phyloP scores from a whole-genome alignment of 2,888 invertebrate species.

The Rotaria magnacalcarata region DNA sequence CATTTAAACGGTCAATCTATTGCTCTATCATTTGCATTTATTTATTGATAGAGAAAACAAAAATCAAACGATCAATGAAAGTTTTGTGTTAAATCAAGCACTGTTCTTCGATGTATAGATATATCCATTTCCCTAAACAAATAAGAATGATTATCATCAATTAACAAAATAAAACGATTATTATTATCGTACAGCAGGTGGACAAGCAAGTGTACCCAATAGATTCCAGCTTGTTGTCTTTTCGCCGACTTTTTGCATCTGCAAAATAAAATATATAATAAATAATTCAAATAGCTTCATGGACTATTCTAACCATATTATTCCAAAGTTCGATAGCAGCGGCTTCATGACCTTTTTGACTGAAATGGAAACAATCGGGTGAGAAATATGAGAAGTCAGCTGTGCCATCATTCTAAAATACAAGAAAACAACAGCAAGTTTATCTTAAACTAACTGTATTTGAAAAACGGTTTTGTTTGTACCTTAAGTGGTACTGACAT shows the following conservation, averaged over 20 bases:
- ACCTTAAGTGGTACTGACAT: constrained; percentile 50
- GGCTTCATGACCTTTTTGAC: constrained; percentile 52
- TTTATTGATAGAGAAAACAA: background rate
- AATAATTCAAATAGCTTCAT: background rate
- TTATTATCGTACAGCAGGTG: constrained; percentile 49
- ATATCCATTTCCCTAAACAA: background rate
- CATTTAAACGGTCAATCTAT: background rate
- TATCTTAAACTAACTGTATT: background rate
- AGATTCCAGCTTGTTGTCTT: constrained; percentile 38
- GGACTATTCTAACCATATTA: constrained; percentile 49
- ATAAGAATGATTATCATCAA: background rate
- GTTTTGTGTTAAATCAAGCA: background rate
- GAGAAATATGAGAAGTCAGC: constrained; percentile 53
- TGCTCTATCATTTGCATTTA: background rate
- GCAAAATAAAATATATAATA: background rate
- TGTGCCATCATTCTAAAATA: constrained; percentile 46
- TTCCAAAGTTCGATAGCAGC: constrained; percentile 55
- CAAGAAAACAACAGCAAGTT: background rate
- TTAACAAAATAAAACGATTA: background rate
- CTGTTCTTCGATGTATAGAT: constrained; percentile 6
- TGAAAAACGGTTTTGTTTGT: background rate
- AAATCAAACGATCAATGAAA: background rate
- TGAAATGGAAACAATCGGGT: constrained; percentile 57
- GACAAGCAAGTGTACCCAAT: constrained; percentile 46
- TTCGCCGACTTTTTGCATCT: constrained; percentile 39